A percentile compares a stretch with the other conserved stretches of the same genome.
Conservation (phyloP, 2,797 vertebrate genomes). For the Poeciliopsis gracilis region DNA sequence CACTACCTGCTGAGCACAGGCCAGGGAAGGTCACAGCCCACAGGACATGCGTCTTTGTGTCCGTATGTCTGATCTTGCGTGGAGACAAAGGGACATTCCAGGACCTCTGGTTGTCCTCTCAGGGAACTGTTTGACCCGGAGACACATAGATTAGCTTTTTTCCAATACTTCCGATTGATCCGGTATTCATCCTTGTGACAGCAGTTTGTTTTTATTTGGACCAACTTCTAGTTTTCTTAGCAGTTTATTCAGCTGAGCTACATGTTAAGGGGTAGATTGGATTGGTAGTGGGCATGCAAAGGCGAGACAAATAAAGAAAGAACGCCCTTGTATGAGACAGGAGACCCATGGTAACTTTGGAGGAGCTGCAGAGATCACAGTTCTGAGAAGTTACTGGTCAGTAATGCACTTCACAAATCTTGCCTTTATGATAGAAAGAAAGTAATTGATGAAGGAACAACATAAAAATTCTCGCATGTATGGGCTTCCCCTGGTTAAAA, state of each 20-base stretch:
- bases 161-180: slow-evolving; percentile 37
- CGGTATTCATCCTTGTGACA: slow-evolving; percentile 2
- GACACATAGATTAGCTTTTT: slow-evolving; percentile 27
- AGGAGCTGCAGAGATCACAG: background rate
- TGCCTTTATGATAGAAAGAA: background rate
- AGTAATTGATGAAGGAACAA: background rate
- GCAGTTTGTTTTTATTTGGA: background rate
- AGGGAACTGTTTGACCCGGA: slow-evolving; percentile 25
- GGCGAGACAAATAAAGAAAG: background rate
- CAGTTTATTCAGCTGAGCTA: background rate
- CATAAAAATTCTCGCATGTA: background rate
- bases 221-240: background rate
- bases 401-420: background rate
- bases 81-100: slow-evolving; percentile 66
- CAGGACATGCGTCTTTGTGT: slow-evolving; percentile 64
- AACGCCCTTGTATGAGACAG: background rate
- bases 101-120: slow-evolving; percentile 45
- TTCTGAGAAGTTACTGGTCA: background rate
- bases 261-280: slow-evolving; percentile 6
- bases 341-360: background rate
- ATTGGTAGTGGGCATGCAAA: slow-evolving; percentile 16
- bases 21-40: slow-evolving; percentile 65
- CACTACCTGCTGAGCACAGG: slow-evolving; percentile 79
- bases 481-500: no score
- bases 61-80: slow-evolving; percentile 58